A percentile compares a stretch with the other conserved stretches of the same genome.
Conservation (phyloP, 92 coral and sea anemone species). For the Porites evermanni region DNA sequence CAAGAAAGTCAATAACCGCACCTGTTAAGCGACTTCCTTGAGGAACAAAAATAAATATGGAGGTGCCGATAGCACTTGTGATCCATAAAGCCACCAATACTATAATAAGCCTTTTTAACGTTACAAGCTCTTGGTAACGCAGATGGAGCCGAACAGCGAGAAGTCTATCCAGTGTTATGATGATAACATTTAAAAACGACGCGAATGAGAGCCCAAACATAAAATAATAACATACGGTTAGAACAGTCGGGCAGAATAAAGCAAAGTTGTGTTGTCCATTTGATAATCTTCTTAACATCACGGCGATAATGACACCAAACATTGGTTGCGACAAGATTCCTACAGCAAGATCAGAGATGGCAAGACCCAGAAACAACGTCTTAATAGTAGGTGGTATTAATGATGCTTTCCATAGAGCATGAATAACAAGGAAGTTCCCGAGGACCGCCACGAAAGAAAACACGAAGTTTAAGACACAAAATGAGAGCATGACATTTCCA, state of each 20-base stretch:
- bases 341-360: background rate
- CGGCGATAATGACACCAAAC: background rate
- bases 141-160: conserved; percentile 25
- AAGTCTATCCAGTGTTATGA: background rate
- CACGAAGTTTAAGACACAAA: conserved; percentile 1
- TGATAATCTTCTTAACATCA: background rate
- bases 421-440: background rate
- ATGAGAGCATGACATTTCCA: background rate
- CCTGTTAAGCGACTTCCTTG: background rate
- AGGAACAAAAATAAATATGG: background rate
- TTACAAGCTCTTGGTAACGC: conserved; percentile 35
- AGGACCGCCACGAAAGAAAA: background rate
- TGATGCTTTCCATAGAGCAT: background rate
- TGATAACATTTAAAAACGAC: background rate
- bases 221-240: background rate
- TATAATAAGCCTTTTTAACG: background rate
- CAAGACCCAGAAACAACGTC: background rate
- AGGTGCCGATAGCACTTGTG: background rate
- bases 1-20: background rate
- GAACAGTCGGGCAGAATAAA: background rate
- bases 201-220: background rate
- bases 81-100: conserved; percentile 32
- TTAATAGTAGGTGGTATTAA: background rate
- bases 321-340: conserved; percentile 2
- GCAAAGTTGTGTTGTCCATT: background rate